Evolutionary conservation across 1,140 invertebrate genomes (phyloP), one percentile per base, ranked within the genome.

Genomic region (Amphibalanus amphitrite): DNA sequence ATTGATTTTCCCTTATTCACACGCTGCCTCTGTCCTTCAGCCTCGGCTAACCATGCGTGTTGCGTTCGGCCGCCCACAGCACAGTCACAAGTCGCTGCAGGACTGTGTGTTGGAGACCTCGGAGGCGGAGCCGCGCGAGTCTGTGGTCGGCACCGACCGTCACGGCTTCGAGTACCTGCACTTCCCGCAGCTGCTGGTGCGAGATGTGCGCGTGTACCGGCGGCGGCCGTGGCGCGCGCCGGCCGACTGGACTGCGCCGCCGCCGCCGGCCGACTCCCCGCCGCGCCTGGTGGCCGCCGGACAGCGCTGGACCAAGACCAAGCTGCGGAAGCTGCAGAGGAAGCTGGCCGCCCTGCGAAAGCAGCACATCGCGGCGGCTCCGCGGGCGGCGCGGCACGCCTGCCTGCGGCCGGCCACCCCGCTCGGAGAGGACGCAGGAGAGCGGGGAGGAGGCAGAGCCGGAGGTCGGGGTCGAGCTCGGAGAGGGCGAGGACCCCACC

Each of bases 131-230:
- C 78, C 79, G 74, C 73, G 79, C 68, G 79, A 79, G 29, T 78
- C 79, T 65, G 28, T 76, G 69, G 77, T 86, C n/a, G 86, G 86
- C 4, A 76, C 75, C 0, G 86, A 87, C 77, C 80, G 81, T 38
- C 76, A 84, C 28, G 84, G 85, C 3, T 81, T 83, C 72, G 80
- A 78, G 72, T 87, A 85, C 75, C 78, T 86, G 72, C 84, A 86
- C 75, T 84, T 87, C 75, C 84, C 85, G 67, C 83, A 85, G 72
- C 85, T 85, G 74, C 80, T 84, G 75, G 82, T 83, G 3, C 83
- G 77, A 40, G 83, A 86, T 78, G 74, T 87, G 4, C 76, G 85
- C 30, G 79, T 87, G 71, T 87, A 86, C 74, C 80, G 79, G 47
- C 84, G 65, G 47, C 47, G 47, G 47, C 47, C 47, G 47, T 59